Evolutionary conservation across 2,113 vertebrate species (phyloP).

Genomic region (Balaenoptera acutorostrata): DNA sequence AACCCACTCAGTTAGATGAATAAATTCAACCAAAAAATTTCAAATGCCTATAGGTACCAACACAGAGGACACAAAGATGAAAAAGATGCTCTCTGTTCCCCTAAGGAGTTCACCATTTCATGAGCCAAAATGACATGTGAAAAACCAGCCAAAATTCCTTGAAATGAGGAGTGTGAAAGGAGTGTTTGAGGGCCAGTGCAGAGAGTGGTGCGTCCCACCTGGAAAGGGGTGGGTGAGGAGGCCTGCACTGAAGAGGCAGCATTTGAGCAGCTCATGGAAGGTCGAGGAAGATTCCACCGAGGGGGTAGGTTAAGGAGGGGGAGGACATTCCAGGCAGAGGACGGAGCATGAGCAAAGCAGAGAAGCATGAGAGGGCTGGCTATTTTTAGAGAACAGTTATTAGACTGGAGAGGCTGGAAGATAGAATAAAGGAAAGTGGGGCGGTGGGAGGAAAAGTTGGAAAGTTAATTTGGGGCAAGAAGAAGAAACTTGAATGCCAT

Average conservation of each 20-base stretch:
- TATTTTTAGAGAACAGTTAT: conserved; percentile 72
- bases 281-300: not conserved
- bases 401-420: conserved; percentile 58
- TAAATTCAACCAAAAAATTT: not conserved
- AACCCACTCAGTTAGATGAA: not conserved
- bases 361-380: conserved; percentile 58
- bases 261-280: not conserved
- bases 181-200: not conserved
- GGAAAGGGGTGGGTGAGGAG: not conserved
- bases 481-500: conserved; percentile 6
- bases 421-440: conserved; percentile 41
- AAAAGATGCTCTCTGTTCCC: not conserved
- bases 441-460: conserved; percentile 6
- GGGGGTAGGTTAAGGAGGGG: conserved; percentile 34
- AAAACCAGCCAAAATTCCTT: not conserved
- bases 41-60: not conserved
- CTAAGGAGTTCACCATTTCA: not conserved
- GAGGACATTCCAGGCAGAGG: conserved; percentile 62
- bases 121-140: not conserved
- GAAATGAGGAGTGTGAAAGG: not conserved
- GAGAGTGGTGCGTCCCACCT: not conserved
- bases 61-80: not conserved
- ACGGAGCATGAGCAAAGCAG: conserved; percentile 60
- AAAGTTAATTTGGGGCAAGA: conserved; percentile 22
- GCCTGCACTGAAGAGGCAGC: not conserved